Evolutionary conservation across 2,888 invertebrate genomes (phyloP), one percentile per base, ranked within the genome.

Genomic region (Thysanoteuthis rhombus): DNA sequence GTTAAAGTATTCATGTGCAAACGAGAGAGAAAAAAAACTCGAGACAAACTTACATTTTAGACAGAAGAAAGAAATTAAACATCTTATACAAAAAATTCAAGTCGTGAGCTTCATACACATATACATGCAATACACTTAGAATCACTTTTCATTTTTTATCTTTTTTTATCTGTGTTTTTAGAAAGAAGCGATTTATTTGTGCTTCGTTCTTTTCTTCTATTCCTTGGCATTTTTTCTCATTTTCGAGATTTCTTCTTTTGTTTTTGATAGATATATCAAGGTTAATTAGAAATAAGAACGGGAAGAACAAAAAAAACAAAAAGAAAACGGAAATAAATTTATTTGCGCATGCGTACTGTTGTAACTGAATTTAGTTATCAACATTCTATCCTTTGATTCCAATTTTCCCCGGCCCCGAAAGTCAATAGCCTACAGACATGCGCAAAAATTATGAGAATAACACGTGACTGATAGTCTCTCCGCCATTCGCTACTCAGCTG

Each of bases 351-450:
- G 75, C 75, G 75, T n/a, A 16, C 75, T n/a, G 75, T 75, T 75
- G n/a, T 75, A 75, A 75, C 75, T 75, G n/a, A 75, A 75, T 75
- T 75, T 75, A n/a, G 75, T 75, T 75, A 75, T 75, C 75, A 36
- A n/a, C 75, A 75, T 75, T 75, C n/a, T 75, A 75, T 75, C 75
- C 75, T 75, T 75, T 75, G 75, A 75, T 75, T 75, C 75, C 16
- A 75, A 75, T 75, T 75, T 75, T 75, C n/a, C n/a, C 75, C 75
- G 75, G n/a, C 75, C n/a, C 75, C 75, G n/a, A 75, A 75, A 75
- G 75, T 75, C 75, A 75, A 75, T 75, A 75, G 75, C 75, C 75
- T n/a, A 36, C n/a, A 75, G 75, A 16, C 75, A 75, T 75, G 75
- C 75, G 75, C 75, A 75, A n/a, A 75, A 75, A 75, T 75, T 75